Base-by-base conservation (phyloP, 2,113 vertebrate species). In the Xiphias gladius region DNA sequence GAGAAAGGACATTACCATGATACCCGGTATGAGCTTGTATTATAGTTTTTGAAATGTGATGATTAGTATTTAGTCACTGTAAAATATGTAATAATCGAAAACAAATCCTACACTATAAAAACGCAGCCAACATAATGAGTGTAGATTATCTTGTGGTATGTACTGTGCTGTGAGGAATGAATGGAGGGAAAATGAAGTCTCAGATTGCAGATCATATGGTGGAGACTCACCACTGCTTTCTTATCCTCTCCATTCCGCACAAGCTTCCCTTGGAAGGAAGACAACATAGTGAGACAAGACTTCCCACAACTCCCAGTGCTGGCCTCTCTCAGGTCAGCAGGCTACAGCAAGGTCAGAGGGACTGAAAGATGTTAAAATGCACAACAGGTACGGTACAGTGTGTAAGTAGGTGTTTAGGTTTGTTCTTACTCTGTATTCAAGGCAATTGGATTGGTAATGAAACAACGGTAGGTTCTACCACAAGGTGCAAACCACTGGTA, bases 241-340 rank as follows among this genome's bases (percentile, higher is more conserved):
- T 80, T 91, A 22, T 85, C 68, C 43, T 87, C 73, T 7, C 91
- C 91, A 19, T 75, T 89, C 28, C 86, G 83, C 68, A 87, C 7
- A 84, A 94, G 79, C 73, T 93, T 95, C 20, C 93, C 95, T 95
- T 90, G 43, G 88, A 79, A 91, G 80, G 62, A 84, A 93, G 86
- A 94, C 28, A 93, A 92, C 90, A 94, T 85, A 68, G 59, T 93
- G 24, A 90, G 83, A 84, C 20, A 63, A 76, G 58, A 57, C 43
- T 76, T 76, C 54, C 26, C n/a, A 28, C 35, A 54, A 64, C 22
- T 65, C 7, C 61, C 26, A 61, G 76, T 30, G 35, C 63, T 73
- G 55, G 62, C 76, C 62, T 65, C 66, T 58, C 28, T 84, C 78
- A 72, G 68, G 37, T 77, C 72, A 85, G 57, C 24, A 58, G 59